Base-by-base conservation (phyloP, 1,140 invertebrate species). In the Aleiodes sp. region DNA sequence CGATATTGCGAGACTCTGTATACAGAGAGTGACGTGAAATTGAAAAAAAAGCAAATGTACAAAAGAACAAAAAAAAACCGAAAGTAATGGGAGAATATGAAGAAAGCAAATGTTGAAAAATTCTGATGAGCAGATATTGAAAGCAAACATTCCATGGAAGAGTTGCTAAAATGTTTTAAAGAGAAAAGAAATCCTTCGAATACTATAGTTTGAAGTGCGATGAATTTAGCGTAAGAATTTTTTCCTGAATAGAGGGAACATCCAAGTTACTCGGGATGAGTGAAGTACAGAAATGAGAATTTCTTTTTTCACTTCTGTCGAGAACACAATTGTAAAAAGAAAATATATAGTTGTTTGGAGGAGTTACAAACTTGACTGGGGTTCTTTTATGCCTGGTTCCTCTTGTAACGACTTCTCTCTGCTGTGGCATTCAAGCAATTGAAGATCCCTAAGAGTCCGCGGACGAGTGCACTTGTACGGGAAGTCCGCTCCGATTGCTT, bases 381-480 rank as follows among this genome's bases (percentile, higher is more conserved):
- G 21, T 52, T 52, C 46, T 52, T 52, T 52, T 52, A 52, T 52
- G 19, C 39, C 28, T 56, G 52, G 19, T n/a, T n/a, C 16, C 43
- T 56, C 43, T 65, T 31, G 64, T 33, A 14, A 35, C 43, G 46
- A 52, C 46, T 52, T 14, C 33, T 62, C 60, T 62, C 33, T 29
- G 60, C 60, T 35, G 33, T 62, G 31, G 60, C 29, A 24, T 35
- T n/a, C 33, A 24, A 52, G 46, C 46, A 52, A 52, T 35, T 62
- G 19, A 4, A 24, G 60, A 33, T 9, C 16, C 33, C 21, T 19
- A 35, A 62, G 60, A 37, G 33, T 33, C 16, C 14, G 60, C 19
- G 60, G 33, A 33, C 60, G 33, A 62, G 60, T 62, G 60, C 33
- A 62, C 33, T 62, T 62, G 60, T 33, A 62, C 33, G 29, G 33